Conservation (phyloP, 2,113 vertebrate genomes). For the Montifringilla adamsi region DNA sequence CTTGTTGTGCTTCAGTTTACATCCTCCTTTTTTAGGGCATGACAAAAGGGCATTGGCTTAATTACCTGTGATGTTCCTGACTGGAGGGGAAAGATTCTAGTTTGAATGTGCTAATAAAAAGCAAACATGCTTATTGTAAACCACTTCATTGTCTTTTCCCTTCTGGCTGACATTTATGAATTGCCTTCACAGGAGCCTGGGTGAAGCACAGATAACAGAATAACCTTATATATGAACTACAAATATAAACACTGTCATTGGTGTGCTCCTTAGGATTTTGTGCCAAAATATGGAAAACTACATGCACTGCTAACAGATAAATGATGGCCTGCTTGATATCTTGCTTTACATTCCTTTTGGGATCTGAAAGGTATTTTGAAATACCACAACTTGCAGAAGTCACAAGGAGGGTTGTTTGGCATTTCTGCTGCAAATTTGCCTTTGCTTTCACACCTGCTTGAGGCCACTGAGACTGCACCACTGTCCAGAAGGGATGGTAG, state of each 20-base stretch:
- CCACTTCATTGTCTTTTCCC: neutral
- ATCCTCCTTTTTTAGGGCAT: neutral
- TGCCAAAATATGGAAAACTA: neutral
- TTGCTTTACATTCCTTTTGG: neutral
- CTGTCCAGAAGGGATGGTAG: neutral
- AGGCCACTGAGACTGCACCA: neutral
- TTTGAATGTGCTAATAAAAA: neutral
- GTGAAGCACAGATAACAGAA: neutral
- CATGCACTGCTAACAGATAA: neutral
- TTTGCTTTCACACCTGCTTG: neutral
- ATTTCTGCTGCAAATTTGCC: neutral
- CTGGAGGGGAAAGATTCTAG: neutral
- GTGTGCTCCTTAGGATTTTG: neutral
- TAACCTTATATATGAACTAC: neutral
- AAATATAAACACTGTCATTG: neutral
- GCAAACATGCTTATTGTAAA: neutral
- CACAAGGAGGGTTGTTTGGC: neutral
- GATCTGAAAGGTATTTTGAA: neutral
- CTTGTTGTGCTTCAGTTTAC: neutral
- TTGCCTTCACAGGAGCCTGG: neutral
- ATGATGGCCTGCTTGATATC: neutral
- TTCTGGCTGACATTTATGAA: constrained; percentile 10
- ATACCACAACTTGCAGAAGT: neutral
- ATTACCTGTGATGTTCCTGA: neutral
- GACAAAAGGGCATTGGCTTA: neutral